Conservation (phyloP, 2,888 invertebrate genomes). For the Cheilosia grossa region DNA sequence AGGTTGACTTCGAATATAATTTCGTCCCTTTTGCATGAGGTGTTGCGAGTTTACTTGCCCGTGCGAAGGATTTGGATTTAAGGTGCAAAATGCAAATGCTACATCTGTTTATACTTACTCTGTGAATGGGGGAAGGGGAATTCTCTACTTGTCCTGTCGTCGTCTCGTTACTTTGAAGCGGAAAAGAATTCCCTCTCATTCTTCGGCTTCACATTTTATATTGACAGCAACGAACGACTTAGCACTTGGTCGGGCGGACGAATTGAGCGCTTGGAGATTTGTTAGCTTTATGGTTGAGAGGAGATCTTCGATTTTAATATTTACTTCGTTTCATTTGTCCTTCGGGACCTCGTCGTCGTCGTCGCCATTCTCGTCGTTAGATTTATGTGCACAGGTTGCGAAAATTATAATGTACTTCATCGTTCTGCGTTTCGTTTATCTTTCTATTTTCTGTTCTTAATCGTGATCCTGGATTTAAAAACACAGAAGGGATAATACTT, state of each 20-base stretch:
- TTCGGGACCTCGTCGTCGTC: conserved; percentile 23
- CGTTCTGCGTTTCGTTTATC: conserved; percentile 5
- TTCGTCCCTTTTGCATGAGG: conserved; percentile 33
- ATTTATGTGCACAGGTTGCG: conserved; percentile 32
- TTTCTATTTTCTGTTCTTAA: conserved; percentile 18
- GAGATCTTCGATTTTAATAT: conserved; percentile 50
- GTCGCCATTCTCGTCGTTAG: conserved; percentile 11
- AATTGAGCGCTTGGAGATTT: conserved; percentile 41
- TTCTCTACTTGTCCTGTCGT: conserved; percentile 5
- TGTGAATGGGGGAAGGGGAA: background rate
- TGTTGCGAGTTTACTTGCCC: conserved; percentile 42
- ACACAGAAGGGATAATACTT: conserved; percentile 18
- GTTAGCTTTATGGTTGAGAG: conserved; percentile 44
- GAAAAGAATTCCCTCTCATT: conserved; percentile 16
- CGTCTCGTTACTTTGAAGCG: conserved; percentile 41
- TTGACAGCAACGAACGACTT: conserved; percentile 30
- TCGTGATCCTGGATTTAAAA: conserved; percentile 36
- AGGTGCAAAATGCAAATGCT: conserved; percentile 57
- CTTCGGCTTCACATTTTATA: conserved; percentile 24
- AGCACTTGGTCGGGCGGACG: conserved; percentile 58
- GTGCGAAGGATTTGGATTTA: conserved; percentile 25
- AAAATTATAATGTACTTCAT: conserved; percentile 51
- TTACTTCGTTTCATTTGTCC: conserved; percentile 64
- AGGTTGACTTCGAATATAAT: conserved; percentile 8
- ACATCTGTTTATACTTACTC: background rate